Conservation (phyloP, 2,113 vertebrate genomes). For the Parus major region DNA sequence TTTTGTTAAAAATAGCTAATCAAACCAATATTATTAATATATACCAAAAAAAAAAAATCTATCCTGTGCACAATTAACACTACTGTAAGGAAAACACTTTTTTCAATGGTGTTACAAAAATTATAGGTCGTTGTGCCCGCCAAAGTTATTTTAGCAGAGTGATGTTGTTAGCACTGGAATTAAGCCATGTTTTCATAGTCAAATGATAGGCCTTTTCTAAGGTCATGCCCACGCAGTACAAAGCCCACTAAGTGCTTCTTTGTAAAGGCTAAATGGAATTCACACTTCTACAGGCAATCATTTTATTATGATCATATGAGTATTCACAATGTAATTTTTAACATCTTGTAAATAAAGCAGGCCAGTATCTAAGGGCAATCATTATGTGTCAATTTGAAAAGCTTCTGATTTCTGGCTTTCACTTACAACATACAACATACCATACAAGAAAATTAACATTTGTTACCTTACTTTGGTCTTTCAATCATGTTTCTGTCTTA, state of each 20-base stretch:
- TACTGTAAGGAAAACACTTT: neutral
- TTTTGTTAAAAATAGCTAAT: constrained; percentile 8
- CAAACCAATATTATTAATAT: constrained; percentile 4
- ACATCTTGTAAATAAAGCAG: constrained; percentile 39
- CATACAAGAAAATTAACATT: constrained; percentile 34
- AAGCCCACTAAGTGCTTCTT: constrained; percentile 46
- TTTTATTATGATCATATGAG: constrained; percentile 53
- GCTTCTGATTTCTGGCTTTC: constrained; percentile 49
- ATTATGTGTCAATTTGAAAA: constrained; percentile 21
- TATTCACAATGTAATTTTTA: constrained; percentile 37
- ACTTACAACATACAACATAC: neutral
- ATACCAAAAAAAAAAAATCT: neutral
- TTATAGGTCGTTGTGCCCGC: neutral
- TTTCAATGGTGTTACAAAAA: constrained; percentile 7
- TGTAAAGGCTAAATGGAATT: constrained; percentile 58
- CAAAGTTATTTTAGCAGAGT: constrained; percentile 48
- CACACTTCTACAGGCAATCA: constrained; percentile 22
- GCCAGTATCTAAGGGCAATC: constrained; percentile 16
- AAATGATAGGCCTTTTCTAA: constrained; percentile 54
- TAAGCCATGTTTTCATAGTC: constrained; percentile 62
- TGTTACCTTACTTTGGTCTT: constrained; percentile 11
- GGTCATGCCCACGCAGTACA: constrained; percentile 18
- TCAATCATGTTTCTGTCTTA: constrained; percentile 2
- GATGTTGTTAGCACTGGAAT: constrained; percentile 43
- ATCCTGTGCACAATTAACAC: neutral